Base-by-base conservation (phyloP, 2,113 vertebrate genomes). In the Emberiza fucata region DNA sequence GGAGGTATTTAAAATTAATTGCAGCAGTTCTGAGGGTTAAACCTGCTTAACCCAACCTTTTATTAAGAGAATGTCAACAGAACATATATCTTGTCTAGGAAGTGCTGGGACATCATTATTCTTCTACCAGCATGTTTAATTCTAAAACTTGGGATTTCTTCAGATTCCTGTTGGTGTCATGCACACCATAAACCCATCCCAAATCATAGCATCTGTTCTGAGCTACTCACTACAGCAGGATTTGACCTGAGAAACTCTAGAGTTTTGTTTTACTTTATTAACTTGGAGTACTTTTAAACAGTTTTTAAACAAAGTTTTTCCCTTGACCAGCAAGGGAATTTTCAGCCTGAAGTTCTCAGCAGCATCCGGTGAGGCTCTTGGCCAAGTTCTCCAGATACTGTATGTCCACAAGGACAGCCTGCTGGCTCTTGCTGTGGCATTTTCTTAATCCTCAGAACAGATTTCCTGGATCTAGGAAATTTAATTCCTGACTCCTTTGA, bases 251-350 rank as follows among this genome's bases (percentile, higher is more conserved):
- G 98, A 98, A 98, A 98, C 92, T 97, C 94, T 97, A 98, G 97
- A 98, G 91, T 97, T 97, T 95, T 97, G 92, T 96, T 97, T 97
- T 94, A 87, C 82, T 95, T 98, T 97, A 97, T 97, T 98, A 97
- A 97, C 96, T 98, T 90, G 96, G 95, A 97, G 95, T 96, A 94
- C 95, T 97, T 94, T 75, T 95, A 96, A 97, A 97, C 86, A 96
- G 97, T 94, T 95, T 94, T 97, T 94, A 97, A 97, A 96, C 97
- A 96, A 97, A 96, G 93, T 81, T 92, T 96, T 96, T 60, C 98
- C 98, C 98, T 98, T 76, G 97, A 96, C 98, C 98, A 98, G 98
- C 98, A 98, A 98, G 98, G 98, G 98, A 97, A 96, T 96, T 96
- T 95, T 97, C 96, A 97, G 96, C 97, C 96, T 96, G 86, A 88